phyloP scores from a whole-genome alignment of 2,113 vertebrate species.

The Myrmecobius fasciatus region DNA sequence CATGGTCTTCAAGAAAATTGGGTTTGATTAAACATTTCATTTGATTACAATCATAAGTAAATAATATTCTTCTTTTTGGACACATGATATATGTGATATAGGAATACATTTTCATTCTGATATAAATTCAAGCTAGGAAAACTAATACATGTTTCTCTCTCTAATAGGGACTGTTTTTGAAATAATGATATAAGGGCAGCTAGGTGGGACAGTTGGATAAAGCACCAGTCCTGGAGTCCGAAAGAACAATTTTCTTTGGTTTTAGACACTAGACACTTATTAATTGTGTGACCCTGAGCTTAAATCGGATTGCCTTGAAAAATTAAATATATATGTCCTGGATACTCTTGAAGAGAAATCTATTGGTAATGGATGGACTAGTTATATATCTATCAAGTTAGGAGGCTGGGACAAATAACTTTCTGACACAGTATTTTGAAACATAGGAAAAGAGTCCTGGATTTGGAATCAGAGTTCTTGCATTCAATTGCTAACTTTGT shows the following conservation, averaged over 20 bases:
- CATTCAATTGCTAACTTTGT: no score
- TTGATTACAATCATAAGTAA: conserved; percentile 61
- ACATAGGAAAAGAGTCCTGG: no score
- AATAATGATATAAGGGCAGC: conserved; percentile 28
- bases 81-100: neutral
- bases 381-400: neutral
- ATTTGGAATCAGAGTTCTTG: no score
- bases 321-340: no score
- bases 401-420: neutral
- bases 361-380: neutral
- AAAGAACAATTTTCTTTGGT: no score
- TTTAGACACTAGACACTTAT: no score
- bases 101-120: conserved; percentile 32
- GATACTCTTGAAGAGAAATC: neutral
- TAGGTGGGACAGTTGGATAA: no score
- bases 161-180: conserved; percentile 11
- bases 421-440: neutral
- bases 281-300: no score
- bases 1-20: conserved; percentile 44
- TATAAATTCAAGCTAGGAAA: conserved; percentile 15
- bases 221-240: no score
- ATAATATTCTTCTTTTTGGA: conserved; percentile 12
- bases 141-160: conserved; percentile 11
- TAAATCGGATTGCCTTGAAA: no score
- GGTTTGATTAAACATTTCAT: conserved; percentile 67